phyloP scores from a whole-genome alignment of 2,797 vertebrate species.

The Buphagus erythrorhynchus region DNA sequence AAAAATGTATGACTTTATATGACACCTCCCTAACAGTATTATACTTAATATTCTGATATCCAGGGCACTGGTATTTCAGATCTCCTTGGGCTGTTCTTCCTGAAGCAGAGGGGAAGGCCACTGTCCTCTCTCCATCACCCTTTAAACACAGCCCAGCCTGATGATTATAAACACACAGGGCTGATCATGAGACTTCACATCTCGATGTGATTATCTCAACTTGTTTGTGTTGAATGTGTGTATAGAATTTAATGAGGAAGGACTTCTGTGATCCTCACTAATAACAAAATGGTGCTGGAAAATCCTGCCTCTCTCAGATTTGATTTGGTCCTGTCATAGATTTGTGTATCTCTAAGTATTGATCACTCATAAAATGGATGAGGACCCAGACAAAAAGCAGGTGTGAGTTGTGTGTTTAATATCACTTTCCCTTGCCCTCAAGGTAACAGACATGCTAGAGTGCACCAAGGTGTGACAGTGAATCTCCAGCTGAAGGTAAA shows the following conservation, averaged over 20 bases:
- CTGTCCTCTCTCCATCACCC: neutral
- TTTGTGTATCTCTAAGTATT: neutral
- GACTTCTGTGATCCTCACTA: neutral
- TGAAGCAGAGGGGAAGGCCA: neutral
- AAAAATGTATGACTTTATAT: slow-evolving; percentile 71
- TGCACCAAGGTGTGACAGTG: neutral
- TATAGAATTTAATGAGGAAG: neutral
- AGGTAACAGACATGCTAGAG: neutral
- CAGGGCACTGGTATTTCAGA: slow-evolving; percentile 5
- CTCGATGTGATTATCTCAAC: neutral
- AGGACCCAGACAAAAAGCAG: neutral
- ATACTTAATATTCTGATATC: slow-evolving; percentile 33
- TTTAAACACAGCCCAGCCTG: neutral
- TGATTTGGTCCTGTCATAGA: neutral
- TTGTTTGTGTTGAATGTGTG: neutral
- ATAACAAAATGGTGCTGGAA: neutral
- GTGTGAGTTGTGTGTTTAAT: neutral
- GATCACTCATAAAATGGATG: neutral
- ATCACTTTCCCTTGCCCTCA: neutral
- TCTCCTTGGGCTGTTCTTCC: slow-evolving; percentile 39
- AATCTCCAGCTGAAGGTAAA: neutral
- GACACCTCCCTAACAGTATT: slow-evolving; percentile 47
- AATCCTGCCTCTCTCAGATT: neutral
- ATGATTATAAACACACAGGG: neutral
- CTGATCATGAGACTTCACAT: neutral